Percentiles rank a stretch among this genome's conserved stretches.
Conservation (phyloP, 2,888 invertebrate species). For the Cephalotes varians region DNA sequence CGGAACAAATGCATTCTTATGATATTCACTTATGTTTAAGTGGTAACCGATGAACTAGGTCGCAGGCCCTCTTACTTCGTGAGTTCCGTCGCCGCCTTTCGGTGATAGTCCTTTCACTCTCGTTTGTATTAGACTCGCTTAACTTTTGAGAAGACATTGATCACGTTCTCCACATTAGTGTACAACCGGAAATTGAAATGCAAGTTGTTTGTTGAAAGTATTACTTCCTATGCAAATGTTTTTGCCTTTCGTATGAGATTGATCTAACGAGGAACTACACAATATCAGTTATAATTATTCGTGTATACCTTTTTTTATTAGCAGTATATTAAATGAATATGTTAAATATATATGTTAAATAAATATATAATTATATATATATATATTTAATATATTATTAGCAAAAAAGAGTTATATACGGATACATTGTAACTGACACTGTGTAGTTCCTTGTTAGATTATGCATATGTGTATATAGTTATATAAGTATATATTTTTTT, state of each 20-base stretch:
- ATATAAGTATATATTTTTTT: too few relatives aligned
- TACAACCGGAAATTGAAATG: constrained; percentile 59
- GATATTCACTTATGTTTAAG: constrained; percentile 2
- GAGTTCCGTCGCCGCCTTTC: constrained; percentile 47
- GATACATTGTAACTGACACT: too few relatives aligned
- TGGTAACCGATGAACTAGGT: constrained; percentile 67
- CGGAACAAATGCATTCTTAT: background rate
- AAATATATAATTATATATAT: too few relatives aligned
- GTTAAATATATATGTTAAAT: background rate
- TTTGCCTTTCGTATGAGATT: background rate
- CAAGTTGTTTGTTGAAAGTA: constrained; percentile 15
- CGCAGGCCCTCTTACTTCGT: constrained; percentile 62
- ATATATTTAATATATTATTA: too few relatives aligned
- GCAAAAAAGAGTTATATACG: too few relatives aligned
- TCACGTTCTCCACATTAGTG: constrained; percentile 52
- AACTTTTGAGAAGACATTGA: constrained; percentile 49
- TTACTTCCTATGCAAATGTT: constrained; percentile 48
- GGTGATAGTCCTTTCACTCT: constrained; percentile 73
- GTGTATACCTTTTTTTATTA: background rate
- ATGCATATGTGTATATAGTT: too few relatives aligned
- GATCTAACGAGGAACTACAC: constrained; percentile 35
- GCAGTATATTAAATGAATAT: background rate
- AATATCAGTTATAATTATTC: background rate
- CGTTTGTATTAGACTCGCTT: constrained; percentile 50
- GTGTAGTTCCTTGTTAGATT: too few relatives aligned